Evolutionary conservation across 2,113 vertebrate species (phyloP), one percentile per base, ranked within the genome.

Genomic region (Nothocercus nigrocapillus): DNA sequence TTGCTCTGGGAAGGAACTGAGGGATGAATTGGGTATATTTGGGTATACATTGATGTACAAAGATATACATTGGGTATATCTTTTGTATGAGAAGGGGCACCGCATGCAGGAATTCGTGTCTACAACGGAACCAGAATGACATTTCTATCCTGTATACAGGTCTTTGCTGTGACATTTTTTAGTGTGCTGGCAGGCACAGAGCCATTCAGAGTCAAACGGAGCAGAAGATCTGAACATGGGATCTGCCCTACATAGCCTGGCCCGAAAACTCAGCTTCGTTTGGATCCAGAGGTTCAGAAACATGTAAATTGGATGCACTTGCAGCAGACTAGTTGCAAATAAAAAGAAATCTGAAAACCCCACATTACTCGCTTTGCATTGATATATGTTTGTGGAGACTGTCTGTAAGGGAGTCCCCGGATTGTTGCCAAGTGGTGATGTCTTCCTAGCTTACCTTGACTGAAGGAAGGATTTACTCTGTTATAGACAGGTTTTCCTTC

Each of bases 21-120:
- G 61, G 49, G 90, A 86, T 70, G 9, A 25, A 6, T 53, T 85
- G n/a, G n/a, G n/a, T n/a, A n/a, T n/a, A n/a, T n/a, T n/a, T n/a
- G n/a, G n/a, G n/a, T n/a, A n/a, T n/a, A n/a, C n/a, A n/a, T n/a
- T n/a, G n/a, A n/a, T n/a, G n/a, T n/a, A n/a, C n/a, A n/a, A n/a
- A n/a, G n/a, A n/a, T 64, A 69, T 38, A 69, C 13, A 40, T 73
- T 0, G 0, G 62, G 42, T 3, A 1, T 47, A 27, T 30, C 1
- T 3, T 82, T 77, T 64, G 44, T 1, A 0, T 86, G 32, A 78
- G 42, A 79, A 36, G 22, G 15, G 15, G 32, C 79, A 64, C 13
- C 45, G 51, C 15, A 40, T 40, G 44, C 38, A 28, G 16, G 58
- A 86, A 6, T 25, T 32, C 44, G 3, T 56, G 8, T 58, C 69